These are phyloP conservation scores for Bovichtus diacanthus DNA, from an alignment of 2,797 vertebrate species.

Conservation along the genomic window DNA sequence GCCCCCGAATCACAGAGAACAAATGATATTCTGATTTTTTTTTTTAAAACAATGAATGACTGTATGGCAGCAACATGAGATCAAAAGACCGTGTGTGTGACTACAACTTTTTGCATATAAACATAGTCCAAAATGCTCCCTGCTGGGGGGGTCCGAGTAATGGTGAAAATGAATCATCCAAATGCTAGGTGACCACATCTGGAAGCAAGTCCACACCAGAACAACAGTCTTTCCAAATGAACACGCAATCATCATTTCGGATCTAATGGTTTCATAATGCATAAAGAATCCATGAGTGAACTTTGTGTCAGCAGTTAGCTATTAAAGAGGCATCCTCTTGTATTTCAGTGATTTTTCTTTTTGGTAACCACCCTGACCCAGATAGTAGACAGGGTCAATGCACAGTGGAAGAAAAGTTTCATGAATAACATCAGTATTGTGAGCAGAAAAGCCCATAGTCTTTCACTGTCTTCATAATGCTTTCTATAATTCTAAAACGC, in stretches of 20 bases:
- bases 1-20: constrained; percentile 8
- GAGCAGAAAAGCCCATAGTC: background rate
- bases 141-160: constrained; percentile 38
- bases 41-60: constrained; percentile 18
- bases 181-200: constrained; percentile 71
- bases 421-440: constrained; percentile 18
- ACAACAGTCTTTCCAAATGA: constrained; percentile 54
- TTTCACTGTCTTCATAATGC: background rate
- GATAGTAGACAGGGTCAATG: background rate
- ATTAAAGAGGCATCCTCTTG: constrained; percentile 41
- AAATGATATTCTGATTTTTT: no score
- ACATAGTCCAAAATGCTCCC: constrained; percentile 34
- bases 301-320: constrained; percentile 43
- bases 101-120: constrained; percentile 38
- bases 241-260: constrained; percentile 57
- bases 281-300: constrained; percentile 44
- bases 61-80: constrained; percentile 26
- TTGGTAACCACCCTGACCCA: constrained; percentile 33
- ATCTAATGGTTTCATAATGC: constrained; percentile 56
- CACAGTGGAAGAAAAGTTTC: background rate
- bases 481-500: background rate
- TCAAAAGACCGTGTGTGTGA: constrained; percentile 47
- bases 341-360: constrained; percentile 19
- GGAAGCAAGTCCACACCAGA: constrained; percentile 50
- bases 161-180: constrained; percentile 65